Evolutionary conservation across 2,113 vertebrate species (phyloP), one percentile per base, ranked within the genome.

Genomic region (Gavia stellata): DNA sequence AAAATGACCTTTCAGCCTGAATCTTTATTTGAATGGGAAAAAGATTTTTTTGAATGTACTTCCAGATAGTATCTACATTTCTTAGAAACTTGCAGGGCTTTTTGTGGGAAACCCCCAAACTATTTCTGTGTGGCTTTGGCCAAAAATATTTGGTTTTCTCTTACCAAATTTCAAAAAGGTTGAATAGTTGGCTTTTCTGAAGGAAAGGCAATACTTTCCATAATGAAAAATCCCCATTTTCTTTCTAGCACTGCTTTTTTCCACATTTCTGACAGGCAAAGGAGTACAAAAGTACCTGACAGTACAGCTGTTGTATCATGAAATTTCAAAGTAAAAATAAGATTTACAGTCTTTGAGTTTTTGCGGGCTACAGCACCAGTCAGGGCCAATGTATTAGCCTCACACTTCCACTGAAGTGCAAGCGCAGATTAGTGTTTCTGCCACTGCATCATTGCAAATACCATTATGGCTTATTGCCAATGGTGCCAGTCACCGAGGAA

Each of bases 91-190:
- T 84, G 49, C 82, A 92, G 56, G 55, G 80, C 36, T 94, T 96
- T 95, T 96, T 96, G 93, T 55, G 66, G 92, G 94, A 95, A 97
- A 97, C 75, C 95, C 95, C 92, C 72, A 81, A 90, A 96, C 61
- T 95, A 92, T 93, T 96, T 96, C 81, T 86, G 52, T 96, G 88
- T 92, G 88, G 88, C 93, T 96, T 96, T 96, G 94, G 87, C 74
- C 74, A 90, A 96, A 97, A 91, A 63, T 81, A 74, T 78, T 94
- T 93, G 86, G 92, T 81, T 97, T 96, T 95, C 52, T 95, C 45
- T 92, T 96, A 96, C 94, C 94, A 86, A 90, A 93, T 96, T 96
- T 94, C 86, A 84, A 90, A 96, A 96, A 93, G 55, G n/a, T 96
- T 97, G 91, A 96, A 96, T 95, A 96, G 63, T 90, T 96, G 94